Evolutionary conservation across 2,113 vertebrate species (phyloP).

Genomic region (Caracal caracal): DNA sequence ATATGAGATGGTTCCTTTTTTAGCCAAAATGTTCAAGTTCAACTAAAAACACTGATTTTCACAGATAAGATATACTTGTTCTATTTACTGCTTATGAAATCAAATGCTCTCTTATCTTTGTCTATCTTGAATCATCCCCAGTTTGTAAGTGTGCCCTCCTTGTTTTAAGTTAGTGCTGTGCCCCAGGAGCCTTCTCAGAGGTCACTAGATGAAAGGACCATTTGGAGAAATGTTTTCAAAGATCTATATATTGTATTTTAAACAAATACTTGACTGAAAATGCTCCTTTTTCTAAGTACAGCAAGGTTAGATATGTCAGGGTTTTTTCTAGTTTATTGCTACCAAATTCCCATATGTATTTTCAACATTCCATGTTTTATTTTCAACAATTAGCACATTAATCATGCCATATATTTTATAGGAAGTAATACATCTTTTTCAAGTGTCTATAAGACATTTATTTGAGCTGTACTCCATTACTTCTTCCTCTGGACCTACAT

Average conservation of each 20-base stretch:
- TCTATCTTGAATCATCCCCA: neutral
- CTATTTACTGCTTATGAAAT: constrained; percentile 27
- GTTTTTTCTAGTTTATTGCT: constrained; percentile 5
- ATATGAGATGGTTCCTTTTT: constrained; percentile 43
- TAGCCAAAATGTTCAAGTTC: constrained; percentile 24
- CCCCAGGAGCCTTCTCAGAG: constrained; percentile 42
- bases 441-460: neutral
- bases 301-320: neutral
- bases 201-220: constrained; percentile 52
- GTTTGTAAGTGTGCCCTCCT: neutral
- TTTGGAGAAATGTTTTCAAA: constrained; percentile 58
- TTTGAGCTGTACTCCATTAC: neutral
- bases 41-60: constrained; percentile 57
- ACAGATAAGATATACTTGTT: constrained; percentile 8
- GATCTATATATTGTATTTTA: constrained; percentile 33
- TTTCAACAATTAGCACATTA: neutral
- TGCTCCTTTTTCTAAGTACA: neutral
- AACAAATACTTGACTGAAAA: constrained; percentile 48
- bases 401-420: neutral
- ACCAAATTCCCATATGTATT: neutral
- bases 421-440: neutral
- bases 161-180: constrained; percentile 43
- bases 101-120: neutral
- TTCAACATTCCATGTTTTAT: neutral
- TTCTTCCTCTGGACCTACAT: neutral